Base-by-base conservation (phyloP, 2,888 invertebrate species). In the Andrena trimmerana region DNA sequence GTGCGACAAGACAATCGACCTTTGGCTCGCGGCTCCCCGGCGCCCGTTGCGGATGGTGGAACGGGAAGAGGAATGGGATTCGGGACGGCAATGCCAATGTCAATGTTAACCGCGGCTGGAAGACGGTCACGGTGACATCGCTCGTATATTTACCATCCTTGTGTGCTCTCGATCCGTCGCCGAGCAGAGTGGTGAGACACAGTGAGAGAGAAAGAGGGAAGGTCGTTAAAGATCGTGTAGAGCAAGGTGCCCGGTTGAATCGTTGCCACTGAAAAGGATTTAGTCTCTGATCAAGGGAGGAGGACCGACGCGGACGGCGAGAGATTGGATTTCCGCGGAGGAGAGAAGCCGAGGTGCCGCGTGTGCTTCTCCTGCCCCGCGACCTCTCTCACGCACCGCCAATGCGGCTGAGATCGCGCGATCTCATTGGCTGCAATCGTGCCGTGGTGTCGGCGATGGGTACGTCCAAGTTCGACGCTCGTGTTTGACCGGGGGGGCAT, bases 361-460 rank as follows among this genome's bases (percentile, higher is more conserved):
- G 90, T 89, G 88, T 85, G 77, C 66, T 76, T 83, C 66, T 74
- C 78, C 71, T 81, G 78, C 77, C 88, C 42, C 74, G 84, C 86
- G 89, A 86, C 78, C 88, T 87, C 88, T 88, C 90, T 89, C 90
- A 89, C 89, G 89, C 89, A 89, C 89, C 89, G 89, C 88, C 89
- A 89, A 89, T 89, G 89, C 89, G 89, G 89, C 89, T 89, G 90
- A 90, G 88, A 88, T 90, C 88, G 90, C 86, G 90, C 88, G 78
- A 88, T 90, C 90, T 82, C 86, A 89, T 89, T 89, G 89, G 89
- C 86, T 86, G 88, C 85, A 81, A 86, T 88, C 78, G 84, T 88
- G 88, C 88, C 88, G 89, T 88, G 88, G 88, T 88, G 88, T 88
- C 86, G 86, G 84, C 89, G 89, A 88, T 89, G 88, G 89, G 88